A percentile compares a stretch with the other conserved stretches of the same genome.
phyloP scores from a whole-genome alignment of 2,888 invertebrate genomes.

The Gari tellinella region DNA sequence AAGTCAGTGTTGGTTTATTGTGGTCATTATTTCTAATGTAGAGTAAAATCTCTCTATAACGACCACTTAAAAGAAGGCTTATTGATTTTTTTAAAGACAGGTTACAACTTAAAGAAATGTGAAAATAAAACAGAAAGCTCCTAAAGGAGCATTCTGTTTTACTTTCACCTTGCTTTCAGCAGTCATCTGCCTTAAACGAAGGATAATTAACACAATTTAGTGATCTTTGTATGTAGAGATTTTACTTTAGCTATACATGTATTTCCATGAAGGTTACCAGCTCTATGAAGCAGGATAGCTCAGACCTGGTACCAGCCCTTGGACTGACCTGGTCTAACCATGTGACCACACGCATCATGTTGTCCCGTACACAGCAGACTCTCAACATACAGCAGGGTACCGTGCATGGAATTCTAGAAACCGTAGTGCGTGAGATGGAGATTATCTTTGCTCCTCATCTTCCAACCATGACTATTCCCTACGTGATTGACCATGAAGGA shows the following conservation, averaged over 20 bases:
- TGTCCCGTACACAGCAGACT: slow-evolving; percentile 80
- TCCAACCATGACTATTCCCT: slow-evolving; percentile 85
- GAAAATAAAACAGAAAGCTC: too few species aligned
- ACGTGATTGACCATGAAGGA: slow-evolving; percentile 86
- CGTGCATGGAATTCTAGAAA: slow-evolving; percentile 54
- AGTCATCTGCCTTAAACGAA: too few species aligned
- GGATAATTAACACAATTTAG: too few species aligned
- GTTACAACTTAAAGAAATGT: too few species aligned
- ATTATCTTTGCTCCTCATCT: slow-evolving; percentile 88
- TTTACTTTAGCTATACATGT: background rate
- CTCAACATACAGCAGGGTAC: slow-evolving; percentile 54
- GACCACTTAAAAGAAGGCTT: too few species aligned
- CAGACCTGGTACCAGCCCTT: slow-evolving; percentile 86
- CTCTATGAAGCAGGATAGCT: slow-evolving; percentile 62
- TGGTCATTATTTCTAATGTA: too few species aligned
- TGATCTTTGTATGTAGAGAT: too few species aligned
- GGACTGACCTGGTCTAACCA: slow-evolving; percentile 89
- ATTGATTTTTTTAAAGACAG: too few species aligned
- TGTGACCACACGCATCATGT: slow-evolving; percentile 87
- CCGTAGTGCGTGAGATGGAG: slow-evolving; percentile 83
- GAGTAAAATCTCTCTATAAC: too few species aligned
- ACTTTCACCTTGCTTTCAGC: too few species aligned
- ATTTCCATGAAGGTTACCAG: slow-evolving; percentile 71
- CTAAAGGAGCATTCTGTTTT: too few species aligned
- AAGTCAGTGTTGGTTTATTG: too few species aligned